Base-by-base conservation (phyloP, 2,797 vertebrate species). In the Staurois parvus region DNA sequence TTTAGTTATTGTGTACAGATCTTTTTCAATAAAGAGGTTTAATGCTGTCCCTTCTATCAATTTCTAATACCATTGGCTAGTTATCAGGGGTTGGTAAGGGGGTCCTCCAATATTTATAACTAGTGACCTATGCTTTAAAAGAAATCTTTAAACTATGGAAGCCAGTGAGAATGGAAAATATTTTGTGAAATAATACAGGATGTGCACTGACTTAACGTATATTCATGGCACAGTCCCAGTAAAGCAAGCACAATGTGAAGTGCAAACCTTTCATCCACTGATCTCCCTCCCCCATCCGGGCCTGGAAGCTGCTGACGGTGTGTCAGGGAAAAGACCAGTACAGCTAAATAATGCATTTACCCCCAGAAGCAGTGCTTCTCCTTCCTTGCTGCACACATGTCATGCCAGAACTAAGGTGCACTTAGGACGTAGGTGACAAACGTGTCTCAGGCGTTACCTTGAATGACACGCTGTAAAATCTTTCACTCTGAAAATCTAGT, bases 141-240 rank as follows among this genome's bases (percentile, higher is more conserved):
- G 2, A 15, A 12, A 15, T 45, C 42, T 45, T 45, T 45, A 45
- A 45, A 45, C 11, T 45, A 15, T 52, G 48, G 17, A 19, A 52
- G 48, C 19, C 48, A 52, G 6, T 19, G 48, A 13, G 48, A 52
- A 52, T 52, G 48, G 19, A 4, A 52, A 5, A 52, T 15, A 17
- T 52, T 52, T 17, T 52, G 48, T 52, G 48, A 52, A 52, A 52
- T 17, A 52, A 32, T 79, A n/a, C 37, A 67, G 77, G 64, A 48
- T 69, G 17, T 69, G 64, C 59, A 69, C 17, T 24, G 37, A 68
- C 34, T 78, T 78, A 29, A 40, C 76, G 45, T 79, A 64, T 45
- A 79, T 30, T 72, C 79, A 83, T 72, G 66, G 80, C 52, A 76
- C 87, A 83, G 82, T 84, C 70, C 85, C 86, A 84, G 88, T 85